Percentiles rank a stretch among this genome's conserved stretches.
phyloP scores from a whole-genome alignment of 2,797 vertebrate genomes.

The Enteromius radiatus region DNA sequence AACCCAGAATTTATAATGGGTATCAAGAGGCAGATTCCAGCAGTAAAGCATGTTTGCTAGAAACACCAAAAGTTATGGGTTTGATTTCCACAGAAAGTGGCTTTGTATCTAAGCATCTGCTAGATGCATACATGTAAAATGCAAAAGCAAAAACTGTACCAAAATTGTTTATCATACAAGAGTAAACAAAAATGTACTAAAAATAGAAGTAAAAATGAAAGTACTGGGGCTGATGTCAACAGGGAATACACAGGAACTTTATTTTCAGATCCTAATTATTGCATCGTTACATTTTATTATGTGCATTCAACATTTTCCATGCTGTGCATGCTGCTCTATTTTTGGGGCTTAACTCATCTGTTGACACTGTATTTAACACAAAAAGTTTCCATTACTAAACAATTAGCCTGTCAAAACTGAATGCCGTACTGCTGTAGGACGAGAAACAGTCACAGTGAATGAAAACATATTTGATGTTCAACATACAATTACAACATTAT shows the following conservation, averaged over 20 bases:
- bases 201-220: neutral
- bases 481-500: neutral
- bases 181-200: too few relatives aligned
- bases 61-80: neutral
- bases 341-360: neutral
- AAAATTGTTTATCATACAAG: neutral
- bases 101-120: neutral
- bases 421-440: neutral
- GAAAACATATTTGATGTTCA: conserved; percentile 2
- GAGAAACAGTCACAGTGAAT: neutral
- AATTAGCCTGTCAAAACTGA: neutral
- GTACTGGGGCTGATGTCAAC: neutral
- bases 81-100: neutral
- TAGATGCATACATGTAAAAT: neutral
- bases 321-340: neutral
- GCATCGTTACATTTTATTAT: neutral
- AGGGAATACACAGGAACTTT: neutral
- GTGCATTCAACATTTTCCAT: neutral
- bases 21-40: neutral
- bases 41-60: neutral
- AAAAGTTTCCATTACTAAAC: neutral
- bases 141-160: neutral
- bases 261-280: neutral
- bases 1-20: neutral
- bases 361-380: neutral